Percentiles rank a stretch among this genome's conserved stretches.
Evolutionary conservation across 2,888 invertebrate genomes (phyloP).

Genomic region (Agriopis aurantiaria): DNA sequence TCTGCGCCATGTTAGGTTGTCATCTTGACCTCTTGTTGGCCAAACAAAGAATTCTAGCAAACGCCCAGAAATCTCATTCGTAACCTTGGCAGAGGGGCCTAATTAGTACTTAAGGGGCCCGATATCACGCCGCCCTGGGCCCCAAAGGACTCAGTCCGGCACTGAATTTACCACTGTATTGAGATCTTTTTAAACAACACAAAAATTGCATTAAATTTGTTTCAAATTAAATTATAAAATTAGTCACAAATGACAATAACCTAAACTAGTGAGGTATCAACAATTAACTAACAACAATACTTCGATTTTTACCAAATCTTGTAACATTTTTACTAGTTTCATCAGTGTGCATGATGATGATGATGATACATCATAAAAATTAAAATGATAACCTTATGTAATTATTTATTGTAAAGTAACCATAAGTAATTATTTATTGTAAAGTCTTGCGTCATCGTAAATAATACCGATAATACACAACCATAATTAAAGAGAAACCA

Average conservation of each 20-base stretch:
- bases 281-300: constrained; percentile 17
- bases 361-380: not conserved
- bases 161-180: constrained; percentile 30
- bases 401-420: not conserved
- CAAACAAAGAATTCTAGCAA: no score
- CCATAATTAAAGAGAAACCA: no score
- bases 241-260: constrained; percentile 16
- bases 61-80: no score
- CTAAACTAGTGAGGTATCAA: constrained; percentile 28
- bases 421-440: not conserved
- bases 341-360: not conserved
- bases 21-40: no score
- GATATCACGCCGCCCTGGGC: no score
- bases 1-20: no score
- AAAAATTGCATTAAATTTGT: constrained; percentile 53
- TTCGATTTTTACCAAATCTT: not conserved
- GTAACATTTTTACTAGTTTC: not conserved
- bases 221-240: constrained; percentile 5
- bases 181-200: constrained; percentile 54
- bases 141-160: no score
- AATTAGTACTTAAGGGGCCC: no score
- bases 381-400: not conserved
- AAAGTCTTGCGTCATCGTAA: not conserved
- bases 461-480: no score
- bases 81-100: no score